Evolutionary conservation across 2,113 vertebrate genomes (phyloP).

Genomic region (Crotalus horridus): DNA sequence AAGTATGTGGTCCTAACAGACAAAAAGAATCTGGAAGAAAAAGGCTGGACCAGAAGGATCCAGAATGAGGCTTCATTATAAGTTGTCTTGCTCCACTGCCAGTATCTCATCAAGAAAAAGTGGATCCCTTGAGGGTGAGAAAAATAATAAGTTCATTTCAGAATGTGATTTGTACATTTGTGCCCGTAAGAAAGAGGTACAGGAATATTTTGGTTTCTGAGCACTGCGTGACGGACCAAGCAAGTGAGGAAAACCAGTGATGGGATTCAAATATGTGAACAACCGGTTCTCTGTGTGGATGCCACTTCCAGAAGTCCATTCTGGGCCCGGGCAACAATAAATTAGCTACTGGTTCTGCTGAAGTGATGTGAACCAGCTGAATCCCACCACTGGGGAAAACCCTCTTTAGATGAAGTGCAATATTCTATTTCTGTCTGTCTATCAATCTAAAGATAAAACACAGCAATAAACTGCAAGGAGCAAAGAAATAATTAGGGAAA

Average conservation of each 20-base stretch:
- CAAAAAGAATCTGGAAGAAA: neutral
- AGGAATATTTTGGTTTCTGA: neutral
- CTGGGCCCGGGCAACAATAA: too few species aligned
- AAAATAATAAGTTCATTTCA: neutral
- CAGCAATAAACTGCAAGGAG: neutral
- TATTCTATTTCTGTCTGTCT: neutral
- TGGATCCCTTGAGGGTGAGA: neutral
- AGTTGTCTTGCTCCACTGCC: neutral
- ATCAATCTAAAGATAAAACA: neutral
- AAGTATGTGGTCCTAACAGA: neutral
- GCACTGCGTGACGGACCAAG: neutral
- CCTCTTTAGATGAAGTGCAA: neutral
- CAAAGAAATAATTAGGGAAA: neutral
- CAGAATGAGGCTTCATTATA: neutral
- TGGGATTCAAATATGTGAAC: too few species aligned
- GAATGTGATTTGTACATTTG: neutral
- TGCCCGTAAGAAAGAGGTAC: neutral
- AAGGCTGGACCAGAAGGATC: neutral
- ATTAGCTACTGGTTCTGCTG: too few species aligned
- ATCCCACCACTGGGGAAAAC: too few species aligned
- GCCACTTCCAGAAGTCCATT: too few species aligned
- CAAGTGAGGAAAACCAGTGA: neutral
- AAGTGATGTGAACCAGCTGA: too few species aligned
- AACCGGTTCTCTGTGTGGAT: too few species aligned
- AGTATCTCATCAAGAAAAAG: neutral